Base-by-base conservation (phyloP, 2,113 vertebrate genomes). In the Aramus guarauna region DNA sequence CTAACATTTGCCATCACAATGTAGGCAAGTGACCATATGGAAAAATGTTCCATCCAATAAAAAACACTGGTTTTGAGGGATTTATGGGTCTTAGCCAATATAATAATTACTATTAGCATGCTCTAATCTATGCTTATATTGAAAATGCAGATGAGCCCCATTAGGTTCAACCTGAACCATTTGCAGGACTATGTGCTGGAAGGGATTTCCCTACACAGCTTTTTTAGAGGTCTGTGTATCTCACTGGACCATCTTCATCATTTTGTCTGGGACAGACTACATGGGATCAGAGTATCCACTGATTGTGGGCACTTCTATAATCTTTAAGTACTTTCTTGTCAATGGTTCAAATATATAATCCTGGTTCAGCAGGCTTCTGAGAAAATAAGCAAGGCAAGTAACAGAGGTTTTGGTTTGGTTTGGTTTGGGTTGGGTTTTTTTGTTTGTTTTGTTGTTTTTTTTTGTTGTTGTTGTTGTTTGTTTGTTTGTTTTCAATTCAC, bases 1-100 rank as follows among this genome's bases (percentile, higher is more conserved):
- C 15, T 41, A 59, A 50, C 7, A 67, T 30, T 43, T 59, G 6
- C 8, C 7, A 56, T 19, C 12, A 47, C 1, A 15, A 24, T 2
- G 7, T 48, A 50, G 4, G 7, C 5, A 71, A 64, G 13, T 0
- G 0, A 69, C 2, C 9, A 66, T 2, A 5, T 24, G 8, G 2
- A 48, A 67, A 95, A 92, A 48, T 4, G 1, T 36, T 72, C 6
- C 34, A 22, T n/a, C 10, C 59, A 71, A 41, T 6, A 41, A 64
- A 73, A 90, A 47, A 0, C 4, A 39, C 9, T 3, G 0, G 1
- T 62, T 76, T 85, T 85, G 58, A 64, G 34, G 26, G 12, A 73
- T 85, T 77, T 68, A 36, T n/a, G 17, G 10, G 7, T 63, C 10
- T 56, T 41, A 68, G 21, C 4, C 18, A 64, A 36, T 37, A 60